Base-by-base conservation (phyloP, 2,888 invertebrate species). In the Apodemia zela region DNA sequence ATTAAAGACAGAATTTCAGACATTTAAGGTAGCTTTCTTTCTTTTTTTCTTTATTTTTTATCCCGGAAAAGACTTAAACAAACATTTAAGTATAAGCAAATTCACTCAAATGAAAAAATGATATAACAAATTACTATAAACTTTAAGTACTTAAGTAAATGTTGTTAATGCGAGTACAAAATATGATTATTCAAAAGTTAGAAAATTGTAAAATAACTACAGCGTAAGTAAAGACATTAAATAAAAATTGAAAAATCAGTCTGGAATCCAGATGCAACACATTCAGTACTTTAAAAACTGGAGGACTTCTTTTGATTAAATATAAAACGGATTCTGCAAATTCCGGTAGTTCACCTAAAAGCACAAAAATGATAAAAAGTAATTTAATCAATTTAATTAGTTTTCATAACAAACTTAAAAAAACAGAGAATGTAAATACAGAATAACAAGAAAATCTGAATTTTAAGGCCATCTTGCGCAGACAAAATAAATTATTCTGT, bases 131-230 rank as follows among this genome's bases (percentile, higher is more conserved):
- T 42, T 42, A 42, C 42, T n/a, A 10, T 42, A n/a, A n/a, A 13
- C n/a, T 42, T 42, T 42, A 15, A 42, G 15, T 42, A 6, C n/a
- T 15, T 42, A n/a, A 15, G 5, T 1, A 15, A 15, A 42, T 38
- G 13, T 38, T 13, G 38, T 13, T 2, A 6, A 42, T 6, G 2
- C 6, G 15, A 42, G 42, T n/a, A 42, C 6, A 42, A 42, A n/a
- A 42, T n/a, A 47, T 2, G 5, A n/a, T 47, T 15, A n/a, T 29
- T 57, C 15, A 57, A 25, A 57, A 29, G 35, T 63, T 49, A 1
- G 63, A 63, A 42, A 69, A 67, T 35, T 69, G 69, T 59, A 69
- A 51, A 17, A 66, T 60, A 21, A 66, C 66, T 15, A 69, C 64
- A 7, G 64, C 61, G 33, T 66, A 67, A 18, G 63, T 54, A 60